Evolutionary conservation across 2,113 vertebrate genomes (phyloP), one percentile per base, ranked within the genome.

Genomic region (Chiloscyllium plagiosum): DNA sequence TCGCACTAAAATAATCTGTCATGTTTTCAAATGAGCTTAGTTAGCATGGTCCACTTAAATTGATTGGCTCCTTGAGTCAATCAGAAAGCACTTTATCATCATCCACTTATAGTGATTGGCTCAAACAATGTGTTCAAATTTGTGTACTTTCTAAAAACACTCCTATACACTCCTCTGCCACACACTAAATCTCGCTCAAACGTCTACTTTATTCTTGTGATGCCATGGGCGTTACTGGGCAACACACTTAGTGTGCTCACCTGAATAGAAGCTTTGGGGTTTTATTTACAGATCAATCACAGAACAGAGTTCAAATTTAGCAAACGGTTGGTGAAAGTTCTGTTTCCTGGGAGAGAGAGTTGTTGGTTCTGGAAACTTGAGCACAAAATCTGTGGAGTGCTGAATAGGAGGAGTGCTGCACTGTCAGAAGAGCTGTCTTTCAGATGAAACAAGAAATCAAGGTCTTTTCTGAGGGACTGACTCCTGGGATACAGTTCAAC

Each of bases 71-170:
- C 12, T 89, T 24, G 47, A 87, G 85, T 87, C 85, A 87, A 52
- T 87, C 85, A 87, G 26, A 87, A 52, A 83, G 47, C 85, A 87
- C 50, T 52, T 87, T 47, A 89, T 89, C 86, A 89, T 26, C 47
- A 87, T 56, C 52, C 47, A 89, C 86, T 56, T 52, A 89, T 13
- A 61, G 86, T 89, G 52, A 89, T 33, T 89, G 50, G 86, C 52
- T 52, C 86, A 33, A 89, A 56, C 52, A 61, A 56, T 61, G 26
- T 13, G 29, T 61, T 61, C 3, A 26, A 15, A 29, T 47, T 15
- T 5, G 47, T 61, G 50, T 52, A 26, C 22, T 50, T 83, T 20
- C 13, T 0, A 17, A 29, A 89, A 89, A 26, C 86, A 61, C 24
- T 89, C 1, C 42, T 19, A 8, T 26, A 61, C 29, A 61, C 52